Percentiles rank a stretch among this genome's conserved stretches.
Evolutionary conservation across 2,888 invertebrate species (phyloP).

Genomic region (Erynnis tages): DNA sequence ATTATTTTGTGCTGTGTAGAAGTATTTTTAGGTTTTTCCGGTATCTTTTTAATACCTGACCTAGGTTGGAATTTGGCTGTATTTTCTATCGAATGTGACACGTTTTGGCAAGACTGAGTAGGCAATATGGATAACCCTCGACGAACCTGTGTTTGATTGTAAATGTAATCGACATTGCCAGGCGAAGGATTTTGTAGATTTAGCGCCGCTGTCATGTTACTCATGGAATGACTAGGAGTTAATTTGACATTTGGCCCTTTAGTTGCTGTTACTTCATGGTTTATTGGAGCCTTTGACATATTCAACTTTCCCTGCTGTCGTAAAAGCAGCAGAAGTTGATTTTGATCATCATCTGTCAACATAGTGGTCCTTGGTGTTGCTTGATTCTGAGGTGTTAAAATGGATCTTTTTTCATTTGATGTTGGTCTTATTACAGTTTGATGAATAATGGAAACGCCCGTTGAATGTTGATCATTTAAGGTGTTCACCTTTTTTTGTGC

Average conservation of each 20-base stretch:
- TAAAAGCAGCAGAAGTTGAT: constrained; percentile 53
- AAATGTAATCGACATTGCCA: background rate
- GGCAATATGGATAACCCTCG: background rate
- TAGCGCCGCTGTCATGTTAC: background rate
- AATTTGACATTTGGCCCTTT: background rate
- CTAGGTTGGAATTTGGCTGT: background rate
- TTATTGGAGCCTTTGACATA: constrained; percentile 18
- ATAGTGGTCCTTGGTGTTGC: constrained; percentile 17
- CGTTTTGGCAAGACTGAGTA: background rate
- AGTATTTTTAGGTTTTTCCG: background rate
- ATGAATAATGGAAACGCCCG: background rate
- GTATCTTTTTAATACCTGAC: background rate
- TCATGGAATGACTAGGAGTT: background rate
- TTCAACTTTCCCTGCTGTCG: constrained; percentile 55
- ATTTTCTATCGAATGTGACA: background rate
- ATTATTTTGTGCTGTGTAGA: background rate
- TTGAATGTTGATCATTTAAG: background rate
- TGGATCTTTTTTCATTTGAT: constrained; percentile 1
- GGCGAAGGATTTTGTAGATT: background rate
- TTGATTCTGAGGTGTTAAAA: background rate
- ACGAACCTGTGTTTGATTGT: background rate
- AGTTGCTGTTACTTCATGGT: no score
- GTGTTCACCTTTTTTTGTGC: constrained; percentile 14
- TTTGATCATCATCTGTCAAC: constrained; percentile 56
- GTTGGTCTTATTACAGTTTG: background rate